Evolutionary conservation across 2,888 invertebrate species (phyloP), one percentile per base, ranked within the genome.

Genomic region (Brachyptera risi): DNA sequence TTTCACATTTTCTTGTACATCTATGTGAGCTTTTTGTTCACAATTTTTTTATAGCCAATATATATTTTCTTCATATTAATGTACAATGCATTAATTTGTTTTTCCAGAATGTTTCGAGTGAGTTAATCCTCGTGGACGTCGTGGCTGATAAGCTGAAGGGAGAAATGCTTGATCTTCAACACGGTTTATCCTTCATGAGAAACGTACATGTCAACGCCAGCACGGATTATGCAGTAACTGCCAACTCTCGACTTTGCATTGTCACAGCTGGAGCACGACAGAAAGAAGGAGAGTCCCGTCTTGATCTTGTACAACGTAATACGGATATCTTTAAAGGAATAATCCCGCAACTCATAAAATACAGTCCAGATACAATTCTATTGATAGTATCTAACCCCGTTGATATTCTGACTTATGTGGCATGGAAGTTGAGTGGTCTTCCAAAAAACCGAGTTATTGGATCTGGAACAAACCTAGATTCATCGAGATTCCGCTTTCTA

Each of bases 391-490:
- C 92, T 68, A 96, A 96, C 75, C 96, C 96, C 75, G 93, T 94
- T 26, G 96, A 96, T 73, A 87, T 96, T 64, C 78, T 96, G 71
- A 94, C 95, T 0, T 95, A 92, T 73, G 92, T 95, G 11, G 87
- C 95, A n/a, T 96, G 95, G 95, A 94, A 92, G 76, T 73, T 96
- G 59, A 93, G 93, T 66, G 94, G 94, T 5, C 78, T 96, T 67
- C 94, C 96, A 9, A 86, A 87, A 73, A 83, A 92, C 72, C 84
- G 88, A 35, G 90, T 96, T 54, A 87, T 96, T 72, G 96, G 96
- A 9, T 92, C 93, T 49, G 96, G 96, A 4, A 95, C 95, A 40
- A 95, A 95, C 77, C 80, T 96, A 69, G 96, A 96, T 76, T 92
- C 95, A 0, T 91, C 93, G 0, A 80, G 96, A 65, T 94, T 96